Percentiles rank a stretch among this genome's conserved stretches.
These are phyloP conservation scores for Syritta pipiens DNA, from an alignment of 2,888 invertebrate genomes.

Conservation along the genomic window DNA sequence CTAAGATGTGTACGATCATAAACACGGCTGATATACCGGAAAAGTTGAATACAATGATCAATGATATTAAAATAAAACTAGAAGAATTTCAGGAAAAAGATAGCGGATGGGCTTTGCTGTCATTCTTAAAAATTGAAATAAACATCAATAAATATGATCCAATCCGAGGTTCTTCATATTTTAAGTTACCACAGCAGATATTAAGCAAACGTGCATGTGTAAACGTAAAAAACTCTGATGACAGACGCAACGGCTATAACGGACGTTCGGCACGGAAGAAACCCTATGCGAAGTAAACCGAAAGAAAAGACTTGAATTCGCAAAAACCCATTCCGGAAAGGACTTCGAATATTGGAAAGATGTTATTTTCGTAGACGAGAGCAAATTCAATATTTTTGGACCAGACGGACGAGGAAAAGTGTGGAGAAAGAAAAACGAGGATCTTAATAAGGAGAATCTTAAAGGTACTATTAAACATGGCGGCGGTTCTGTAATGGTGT, in stretches of 20 bases:
- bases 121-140: background rate
- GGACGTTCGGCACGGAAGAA: background rate
- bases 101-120: background rate
- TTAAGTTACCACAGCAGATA: too few species aligned
- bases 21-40: background rate
- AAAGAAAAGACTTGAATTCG: background rate
- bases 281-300: background rate
- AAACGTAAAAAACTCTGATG: too few species aligned
- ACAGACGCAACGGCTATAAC: background rate
- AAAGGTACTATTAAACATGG: too few species aligned
- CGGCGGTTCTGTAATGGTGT: too few species aligned
- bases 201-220: too few species aligned
- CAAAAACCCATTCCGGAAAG: background rate
- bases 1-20: background rate
- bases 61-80: background rate
- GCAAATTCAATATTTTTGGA: too few species aligned
- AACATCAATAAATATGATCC: background rate
- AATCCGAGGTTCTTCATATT: background rate
- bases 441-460: too few species aligned
- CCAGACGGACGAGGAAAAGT: too few species aligned
- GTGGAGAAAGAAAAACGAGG: too few species aligned
- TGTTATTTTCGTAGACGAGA: background rate
- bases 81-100: slow-evolving; percentile 1
- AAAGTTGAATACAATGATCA: background rate
- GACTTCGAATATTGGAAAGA: background rate